Evolutionary conservation across 2,797 vertebrate genomes (phyloP).

Genomic region (Carapus acus): DNA sequence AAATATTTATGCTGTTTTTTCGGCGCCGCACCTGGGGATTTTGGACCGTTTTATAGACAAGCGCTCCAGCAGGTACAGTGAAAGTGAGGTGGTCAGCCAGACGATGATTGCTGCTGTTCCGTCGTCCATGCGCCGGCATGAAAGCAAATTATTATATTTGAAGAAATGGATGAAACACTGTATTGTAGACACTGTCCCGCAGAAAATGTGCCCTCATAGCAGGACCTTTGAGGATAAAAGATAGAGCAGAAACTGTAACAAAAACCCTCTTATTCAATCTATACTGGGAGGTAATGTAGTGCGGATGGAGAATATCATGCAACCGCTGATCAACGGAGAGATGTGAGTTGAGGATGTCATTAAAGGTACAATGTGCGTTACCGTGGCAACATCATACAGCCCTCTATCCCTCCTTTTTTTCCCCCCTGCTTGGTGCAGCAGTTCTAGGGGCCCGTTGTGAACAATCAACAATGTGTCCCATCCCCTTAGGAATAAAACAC

Average conservation of each 20-base stretch:
- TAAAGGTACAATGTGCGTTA: constrained; percentile 70
- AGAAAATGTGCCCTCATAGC: no score
- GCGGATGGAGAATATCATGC: constrained; percentile 43
- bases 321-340: constrained; percentile 60
- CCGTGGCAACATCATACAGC: constrained; percentile 71
- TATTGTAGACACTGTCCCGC: no score
- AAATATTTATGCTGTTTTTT: constrained; percentile 60
- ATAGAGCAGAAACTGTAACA: background rate
- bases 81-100: constrained; percentile 56
- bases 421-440: constrained; percentile 45
- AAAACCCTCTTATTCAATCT: constrained; percentile 31
- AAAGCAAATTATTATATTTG: background rate
- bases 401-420: constrained; percentile 47
- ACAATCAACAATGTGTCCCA: constrained; percentile 62
- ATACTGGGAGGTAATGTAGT: constrained; percentile 5
- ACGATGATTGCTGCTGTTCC: constrained; percentile 47
- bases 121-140: constrained; percentile 40
- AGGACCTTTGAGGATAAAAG: no score
- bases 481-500: constrained; percentile 67
- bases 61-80: constrained; percentile 37
- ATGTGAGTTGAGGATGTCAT: constrained; percentile 66
- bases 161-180: no score
- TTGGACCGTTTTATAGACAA: constrained; percentile 42
- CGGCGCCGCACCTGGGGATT: constrained; percentile 39
- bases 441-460: constrained; percentile 52